Evolutionary conservation across 2,113 vertebrate genomes (phyloP), one percentile per base, ranked within the genome.

Genomic region (Carassius carassius): DNA sequence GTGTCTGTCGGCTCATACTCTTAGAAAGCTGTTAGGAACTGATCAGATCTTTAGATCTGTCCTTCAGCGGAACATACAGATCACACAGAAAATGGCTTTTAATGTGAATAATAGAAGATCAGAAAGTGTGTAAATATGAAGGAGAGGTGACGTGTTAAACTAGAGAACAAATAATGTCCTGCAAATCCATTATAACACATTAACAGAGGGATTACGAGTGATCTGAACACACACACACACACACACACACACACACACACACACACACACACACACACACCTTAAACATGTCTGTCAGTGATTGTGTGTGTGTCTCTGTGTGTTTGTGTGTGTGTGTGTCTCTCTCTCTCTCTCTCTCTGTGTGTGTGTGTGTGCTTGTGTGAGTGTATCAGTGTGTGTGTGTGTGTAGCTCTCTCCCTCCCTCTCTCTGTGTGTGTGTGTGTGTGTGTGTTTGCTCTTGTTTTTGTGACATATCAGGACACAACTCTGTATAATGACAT

Each of bases 151-250:
- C 3, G 21, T 44, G 37, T 79, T 79, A 62, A 63, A 47, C 58
- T 47, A 29, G 58, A 44, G 37, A 79, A 47, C 37, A 79, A 63
- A 63, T 63, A 41, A 25, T 54, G 73, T 76, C 47, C 73, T 19
- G 14, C 41, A 63, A 79, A 79, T 79, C 58, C 37, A 13, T 16
- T 63, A 17, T 19, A 63, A 63, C n/a, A 79, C 58, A 25, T 63
- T 79, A 63, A 79, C 78, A 47, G 8, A 79, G 58, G 58, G 58
- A 63, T 79, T 79, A 63, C n/a, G 4, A 25, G 35, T 44, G 7
- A 44, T 44, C 35, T 17, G 4, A 44, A 62, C 77, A 63, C 58
- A 63, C 77, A 78, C 12, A 65, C 21, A 23, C 58, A 4, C 21
- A 60, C 14, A 54, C 51, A 54, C 51, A 54, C 51, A 17, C 47